Conservation (phyloP, 2,113 vertebrate genomes). For the Gasterosteus nipponicus region DNA sequence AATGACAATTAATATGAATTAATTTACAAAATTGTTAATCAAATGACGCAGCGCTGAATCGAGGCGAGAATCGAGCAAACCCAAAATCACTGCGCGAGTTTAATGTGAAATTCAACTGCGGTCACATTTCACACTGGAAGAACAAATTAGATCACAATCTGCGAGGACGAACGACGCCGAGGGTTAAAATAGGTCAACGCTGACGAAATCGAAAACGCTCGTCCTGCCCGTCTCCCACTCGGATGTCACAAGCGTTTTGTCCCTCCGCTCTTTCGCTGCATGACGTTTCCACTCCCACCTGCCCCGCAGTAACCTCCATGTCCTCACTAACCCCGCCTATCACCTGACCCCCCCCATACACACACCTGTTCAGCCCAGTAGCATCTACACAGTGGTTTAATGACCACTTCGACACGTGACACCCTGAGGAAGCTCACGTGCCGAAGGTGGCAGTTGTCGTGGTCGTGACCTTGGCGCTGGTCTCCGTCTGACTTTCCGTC, state of each 20-base stretch:
- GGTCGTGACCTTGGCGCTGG: slow-evolving; percentile 6
- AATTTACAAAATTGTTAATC: no score
- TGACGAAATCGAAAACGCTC: neutral
- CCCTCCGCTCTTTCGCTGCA: neutral
- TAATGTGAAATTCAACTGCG: neutral
- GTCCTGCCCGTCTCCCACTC: neutral
- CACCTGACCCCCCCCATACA: neutral
- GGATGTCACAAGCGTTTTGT: neutral
- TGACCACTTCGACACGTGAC: no score
- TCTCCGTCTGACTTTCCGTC: slow-evolving; percentile 15
- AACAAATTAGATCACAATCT: neutral
- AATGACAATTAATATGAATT: no score
- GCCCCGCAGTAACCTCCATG: neutral
- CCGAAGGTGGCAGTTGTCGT: neutral
- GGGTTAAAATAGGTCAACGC: neutral
- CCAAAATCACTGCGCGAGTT: neutral
- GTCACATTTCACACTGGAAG: neutral
- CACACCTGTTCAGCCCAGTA: neutral
- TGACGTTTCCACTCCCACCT: neutral
- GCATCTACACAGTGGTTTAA: neutral
- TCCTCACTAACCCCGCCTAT: neutral
- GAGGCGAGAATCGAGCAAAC: neutral
- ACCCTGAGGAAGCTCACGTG: neutral
- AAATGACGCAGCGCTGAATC: neutral
- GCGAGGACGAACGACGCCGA: no score